A percentile compares a stretch with the other conserved stretches of the same genome.
Evolutionary conservation across 2,113 vertebrate genomes (phyloP).

Genomic region (Pongo abelii): DNA sequence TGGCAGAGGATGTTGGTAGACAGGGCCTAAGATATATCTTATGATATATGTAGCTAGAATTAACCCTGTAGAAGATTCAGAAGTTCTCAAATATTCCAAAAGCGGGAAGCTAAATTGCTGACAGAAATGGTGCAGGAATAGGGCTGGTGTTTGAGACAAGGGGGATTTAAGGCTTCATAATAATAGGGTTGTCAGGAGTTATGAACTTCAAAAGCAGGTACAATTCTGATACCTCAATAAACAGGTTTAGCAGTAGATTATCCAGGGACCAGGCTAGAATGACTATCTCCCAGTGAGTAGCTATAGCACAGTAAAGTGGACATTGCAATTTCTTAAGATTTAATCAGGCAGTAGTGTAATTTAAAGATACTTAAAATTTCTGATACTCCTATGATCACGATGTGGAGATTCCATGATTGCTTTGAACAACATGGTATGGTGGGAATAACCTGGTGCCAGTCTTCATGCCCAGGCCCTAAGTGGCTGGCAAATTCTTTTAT

Average conservation of each 20-base stretch:
- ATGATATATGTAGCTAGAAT: not conserved
- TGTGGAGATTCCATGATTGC: not conserved
- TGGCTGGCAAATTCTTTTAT: not conserved
- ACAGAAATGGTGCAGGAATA: not conserved
- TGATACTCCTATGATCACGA: not conserved
- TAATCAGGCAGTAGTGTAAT: not conserved
- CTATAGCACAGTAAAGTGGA: not conserved
- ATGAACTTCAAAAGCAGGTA: not conserved
- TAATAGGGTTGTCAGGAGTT: not conserved
- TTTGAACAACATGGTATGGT: not conserved
- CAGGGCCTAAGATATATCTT: not conserved
- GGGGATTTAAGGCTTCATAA: not conserved
- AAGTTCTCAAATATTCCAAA: not conserved
- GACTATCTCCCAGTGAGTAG: not conserved
- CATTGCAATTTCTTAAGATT: not conserved
- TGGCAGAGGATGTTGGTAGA: not conserved
- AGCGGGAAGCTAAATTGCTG: not conserved
- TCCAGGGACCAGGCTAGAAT: not conserved
- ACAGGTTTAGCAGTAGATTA: not conserved
- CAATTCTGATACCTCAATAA: not conserved
- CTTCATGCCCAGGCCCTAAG: not conserved
- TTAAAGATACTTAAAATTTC: not conserved
- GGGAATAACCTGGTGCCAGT: not conserved
- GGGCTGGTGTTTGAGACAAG: not conserved
- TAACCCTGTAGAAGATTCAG: not conserved